Percentiles rank a stretch among this genome's conserved stretches.
Conservation (phyloP, 2,888 invertebrate genomes). For the Deilephila porcellus region DNA sequence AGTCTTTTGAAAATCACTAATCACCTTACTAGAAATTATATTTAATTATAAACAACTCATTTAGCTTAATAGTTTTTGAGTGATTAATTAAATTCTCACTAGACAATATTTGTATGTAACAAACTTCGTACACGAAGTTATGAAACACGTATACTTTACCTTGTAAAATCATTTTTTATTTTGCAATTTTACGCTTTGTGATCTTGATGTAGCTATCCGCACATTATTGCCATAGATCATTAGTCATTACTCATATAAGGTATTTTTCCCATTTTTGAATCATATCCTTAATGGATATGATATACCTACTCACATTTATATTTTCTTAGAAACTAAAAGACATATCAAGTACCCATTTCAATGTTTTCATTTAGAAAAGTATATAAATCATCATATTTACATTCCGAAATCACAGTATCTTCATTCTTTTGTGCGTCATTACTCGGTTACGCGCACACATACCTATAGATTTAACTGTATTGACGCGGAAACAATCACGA, state of each 20-base stretch:
- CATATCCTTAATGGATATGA: no score
- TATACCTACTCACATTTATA: no score
- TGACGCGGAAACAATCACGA: neutral
- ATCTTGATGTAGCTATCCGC: neutral
- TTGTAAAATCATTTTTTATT: neutral
- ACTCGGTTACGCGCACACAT: neutral
- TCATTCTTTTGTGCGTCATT: neutral
- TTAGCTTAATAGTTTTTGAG: neutral
- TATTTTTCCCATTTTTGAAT: no score
- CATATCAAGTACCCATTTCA: no score
- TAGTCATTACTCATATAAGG: neutral
- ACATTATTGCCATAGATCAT: neutral
- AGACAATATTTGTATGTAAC: neutral
- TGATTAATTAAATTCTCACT: neutral
- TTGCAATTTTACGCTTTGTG: neutral
- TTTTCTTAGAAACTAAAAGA: no score
- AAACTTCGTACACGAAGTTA: neutral
- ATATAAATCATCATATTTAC: no score
- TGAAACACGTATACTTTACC: slow-evolving; percentile 8
- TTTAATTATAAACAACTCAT: neutral
- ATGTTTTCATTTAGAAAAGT: no score
- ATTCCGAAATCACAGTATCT: neutral
- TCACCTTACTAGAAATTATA: neutral
- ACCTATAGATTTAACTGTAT: neutral
- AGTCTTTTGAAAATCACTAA: neutral